Conservation (phyloP, 2,888 invertebrate species). For the Lasioglossum zephyrum region DNA sequence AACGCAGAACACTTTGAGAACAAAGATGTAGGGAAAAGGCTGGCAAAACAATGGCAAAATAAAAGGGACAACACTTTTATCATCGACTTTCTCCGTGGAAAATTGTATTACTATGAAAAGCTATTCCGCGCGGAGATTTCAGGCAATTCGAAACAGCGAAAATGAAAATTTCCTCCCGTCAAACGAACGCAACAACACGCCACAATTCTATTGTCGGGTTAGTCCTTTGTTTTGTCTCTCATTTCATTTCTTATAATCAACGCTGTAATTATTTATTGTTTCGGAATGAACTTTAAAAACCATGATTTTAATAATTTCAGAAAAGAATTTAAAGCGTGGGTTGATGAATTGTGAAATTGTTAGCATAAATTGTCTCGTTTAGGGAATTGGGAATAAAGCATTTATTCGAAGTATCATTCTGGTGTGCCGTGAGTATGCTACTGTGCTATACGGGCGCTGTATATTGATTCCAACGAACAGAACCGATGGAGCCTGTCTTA, state of each 20-base stretch:
- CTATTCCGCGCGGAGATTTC: not conserved
- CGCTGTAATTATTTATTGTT: not conserved
- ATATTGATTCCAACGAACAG: constrained; percentile 47
- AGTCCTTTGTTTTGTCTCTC: constrained; percentile 1
- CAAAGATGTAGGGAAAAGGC: constrained; percentile 25
- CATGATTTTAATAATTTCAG: not conserved
- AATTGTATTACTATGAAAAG: not conserved
- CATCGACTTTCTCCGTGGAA: not conserved
- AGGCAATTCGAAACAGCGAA: not conserved
- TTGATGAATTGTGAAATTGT: not conserved
- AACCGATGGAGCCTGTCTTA: constrained; percentile 54
- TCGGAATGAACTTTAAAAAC: not conserved
- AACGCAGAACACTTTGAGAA: constrained; percentile 34
- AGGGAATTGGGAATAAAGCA: not conserved
- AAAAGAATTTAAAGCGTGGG: not conserved
- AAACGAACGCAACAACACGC: not conserved
- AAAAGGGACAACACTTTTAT: not conserved
- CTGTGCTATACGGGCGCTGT: constrained; percentile 30
- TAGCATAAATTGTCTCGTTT: not conserved
- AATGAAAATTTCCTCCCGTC: not conserved
- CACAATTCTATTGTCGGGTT: not conserved
- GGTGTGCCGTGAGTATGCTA: not conserved
- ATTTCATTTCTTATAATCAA: not conserved
- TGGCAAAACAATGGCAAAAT: constrained; percentile 27
- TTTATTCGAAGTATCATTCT: constrained; percentile 14